Conservation (phyloP, 2,888 invertebrate genomes). For the Sussaba pulchella region DNA sequence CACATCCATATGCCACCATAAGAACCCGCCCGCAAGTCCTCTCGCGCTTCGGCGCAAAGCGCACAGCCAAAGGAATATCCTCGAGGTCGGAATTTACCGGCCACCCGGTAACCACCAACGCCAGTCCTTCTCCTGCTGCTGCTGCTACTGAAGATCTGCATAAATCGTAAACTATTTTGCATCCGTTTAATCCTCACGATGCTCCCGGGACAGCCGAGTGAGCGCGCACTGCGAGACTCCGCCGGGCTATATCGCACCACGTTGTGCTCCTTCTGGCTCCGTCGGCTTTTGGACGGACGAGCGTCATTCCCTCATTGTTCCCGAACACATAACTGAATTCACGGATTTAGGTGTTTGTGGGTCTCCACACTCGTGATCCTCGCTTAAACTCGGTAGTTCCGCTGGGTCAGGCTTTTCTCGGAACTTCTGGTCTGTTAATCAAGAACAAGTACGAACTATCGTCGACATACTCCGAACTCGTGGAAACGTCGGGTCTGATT, state of each 20-base stretch:
- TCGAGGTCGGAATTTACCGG: constrained; percentile 46
- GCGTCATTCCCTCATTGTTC: constrained; percentile 2
- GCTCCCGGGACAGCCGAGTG: constrained; percentile 16
- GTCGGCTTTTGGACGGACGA: neutral
- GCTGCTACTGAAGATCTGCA: constrained; percentile 43
- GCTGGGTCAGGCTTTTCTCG: neutral
- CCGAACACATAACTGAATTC: neutral
- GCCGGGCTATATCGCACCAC: neutral
- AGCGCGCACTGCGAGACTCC: neutral
- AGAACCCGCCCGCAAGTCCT: constrained; percentile 1
- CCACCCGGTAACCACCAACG: constrained; percentile 36
- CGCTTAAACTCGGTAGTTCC: neutral
- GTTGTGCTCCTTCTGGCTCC: neutral
- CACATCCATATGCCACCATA: constrained; percentile 18
- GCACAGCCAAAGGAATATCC: constrained; percentile 45
- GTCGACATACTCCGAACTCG: neutral
- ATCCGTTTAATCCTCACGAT: constrained; percentile 50
- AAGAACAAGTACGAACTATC: neutral
- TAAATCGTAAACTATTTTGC: constrained; percentile 59
- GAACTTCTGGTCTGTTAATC: neutral
- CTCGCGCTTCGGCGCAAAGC: constrained; percentile 23
- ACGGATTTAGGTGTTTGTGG: neutral
- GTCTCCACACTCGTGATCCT: neutral
- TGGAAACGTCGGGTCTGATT: too few relatives aligned
- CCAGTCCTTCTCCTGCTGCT: neutral